Percentiles rank a stretch among this genome's conserved stretches.
These are phyloP conservation scores for Orycteropus afer DNA, from an alignment of 2,113 vertebrate species.

Conservation along the genomic window DNA sequence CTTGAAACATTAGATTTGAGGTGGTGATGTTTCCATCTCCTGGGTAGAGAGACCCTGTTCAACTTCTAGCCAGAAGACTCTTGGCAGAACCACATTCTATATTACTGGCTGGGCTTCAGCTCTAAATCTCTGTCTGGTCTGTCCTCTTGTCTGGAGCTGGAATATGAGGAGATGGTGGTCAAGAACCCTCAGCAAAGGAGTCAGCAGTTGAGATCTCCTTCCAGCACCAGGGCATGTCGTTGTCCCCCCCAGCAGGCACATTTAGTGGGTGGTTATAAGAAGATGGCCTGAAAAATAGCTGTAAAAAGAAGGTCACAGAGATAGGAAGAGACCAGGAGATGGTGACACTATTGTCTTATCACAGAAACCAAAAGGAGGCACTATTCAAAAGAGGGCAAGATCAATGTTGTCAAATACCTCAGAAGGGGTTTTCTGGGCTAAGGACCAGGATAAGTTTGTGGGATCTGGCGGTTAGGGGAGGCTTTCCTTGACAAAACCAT, in stretches of 20 bases:
- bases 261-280: background rate
- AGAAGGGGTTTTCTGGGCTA: background rate
- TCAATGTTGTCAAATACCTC: background rate
- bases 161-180: background rate
- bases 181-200: background rate
- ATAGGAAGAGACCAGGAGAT: background rate
- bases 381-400: background rate
- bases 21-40: background rate
- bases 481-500: background rate
- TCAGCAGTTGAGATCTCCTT: background rate
- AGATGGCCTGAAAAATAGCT: background rate
- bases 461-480: background rate
- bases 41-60: background rate
- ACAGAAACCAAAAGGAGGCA: conserved; percentile 8
- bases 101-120: background rate
- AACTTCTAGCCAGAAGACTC: background rate
- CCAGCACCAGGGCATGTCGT: background rate
- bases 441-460: background rate
- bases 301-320: background rate
- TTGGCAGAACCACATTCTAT: background rate
- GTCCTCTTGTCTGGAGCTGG: background rate
- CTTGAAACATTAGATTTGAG: background rate
- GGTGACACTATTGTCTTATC: background rate
- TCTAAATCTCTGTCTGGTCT: background rate
- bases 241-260: background rate